phyloP scores from a whole-genome alignment of 2,888 invertebrate genomes.

The Cryptosula pallasiana region DNA sequence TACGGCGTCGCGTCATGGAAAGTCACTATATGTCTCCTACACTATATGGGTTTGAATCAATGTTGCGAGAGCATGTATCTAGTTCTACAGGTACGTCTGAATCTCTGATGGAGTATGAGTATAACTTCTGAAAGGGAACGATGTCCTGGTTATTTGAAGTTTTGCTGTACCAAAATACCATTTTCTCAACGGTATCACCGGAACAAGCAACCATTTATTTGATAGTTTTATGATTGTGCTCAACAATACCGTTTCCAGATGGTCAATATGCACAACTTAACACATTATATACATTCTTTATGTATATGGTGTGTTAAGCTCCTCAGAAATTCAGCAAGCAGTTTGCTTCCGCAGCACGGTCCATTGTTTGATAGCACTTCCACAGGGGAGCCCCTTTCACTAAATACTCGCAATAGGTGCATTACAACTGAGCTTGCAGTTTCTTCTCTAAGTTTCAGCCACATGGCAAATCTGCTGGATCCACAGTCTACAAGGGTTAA shows the following conservation, averaged over 20 bases:
- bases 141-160: background rate
- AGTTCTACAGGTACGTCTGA: background rate
- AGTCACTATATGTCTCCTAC: background rate
- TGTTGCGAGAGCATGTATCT: background rate
- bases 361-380: conserved; percentile 26
- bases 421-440: background rate
- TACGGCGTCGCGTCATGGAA: too few relatives aligned
- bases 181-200: background rate
- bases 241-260: conserved; percentile 6
- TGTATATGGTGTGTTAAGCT: background rate
- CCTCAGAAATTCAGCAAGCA: background rate
- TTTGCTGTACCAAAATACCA: conserved; percentile 26
- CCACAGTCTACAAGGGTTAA: background rate
- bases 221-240: conserved; percentile 14
- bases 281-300: background rate
- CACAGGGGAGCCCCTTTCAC: conserved; percentile 20
- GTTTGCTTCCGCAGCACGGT: background rate
- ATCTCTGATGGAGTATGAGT: background rate
- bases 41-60: background rate
- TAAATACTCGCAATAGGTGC: background rate
- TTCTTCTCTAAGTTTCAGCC: background rate
- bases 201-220: background rate
- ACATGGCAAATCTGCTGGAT: background rate
- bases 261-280: conserved; percentile 20
- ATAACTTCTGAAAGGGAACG: background rate